These are phyloP conservation scores for Alces alces DNA, from an alignment of 2,113 vertebrate species.

Conservation along the genomic window DNA sequence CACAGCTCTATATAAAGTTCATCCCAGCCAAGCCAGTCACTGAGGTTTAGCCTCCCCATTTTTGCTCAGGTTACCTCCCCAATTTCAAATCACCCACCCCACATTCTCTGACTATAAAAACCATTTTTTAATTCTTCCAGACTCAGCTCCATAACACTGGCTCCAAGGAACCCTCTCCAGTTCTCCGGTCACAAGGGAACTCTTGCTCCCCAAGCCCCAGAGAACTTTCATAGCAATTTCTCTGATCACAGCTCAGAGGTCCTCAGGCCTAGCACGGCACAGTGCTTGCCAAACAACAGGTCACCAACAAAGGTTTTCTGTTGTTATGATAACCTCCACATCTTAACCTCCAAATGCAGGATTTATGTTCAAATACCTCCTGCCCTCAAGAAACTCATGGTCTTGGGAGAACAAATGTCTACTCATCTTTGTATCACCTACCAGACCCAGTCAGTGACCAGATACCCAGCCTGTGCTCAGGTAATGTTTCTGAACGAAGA, in stretches of 20 bases:
- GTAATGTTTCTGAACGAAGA: neutral
- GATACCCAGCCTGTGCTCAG: neutral
- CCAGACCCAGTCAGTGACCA: neutral
- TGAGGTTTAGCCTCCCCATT: neutral
- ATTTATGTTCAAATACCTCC: neutral
- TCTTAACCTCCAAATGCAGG: neutral
- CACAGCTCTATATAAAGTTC: neutral
- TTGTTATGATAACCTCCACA: neutral
- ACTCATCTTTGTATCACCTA: neutral
- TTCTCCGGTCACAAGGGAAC: neutral
- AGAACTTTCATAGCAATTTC: neutral
- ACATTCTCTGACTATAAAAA: neutral
- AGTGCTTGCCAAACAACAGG: fast-evolving
- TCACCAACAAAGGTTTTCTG: neutral
- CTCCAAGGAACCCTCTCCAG: neutral
- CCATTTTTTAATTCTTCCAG: neutral
- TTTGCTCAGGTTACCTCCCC: neutral
- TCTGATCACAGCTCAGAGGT: neutral
- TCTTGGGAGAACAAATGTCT: neutral
- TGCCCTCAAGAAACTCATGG: neutral
- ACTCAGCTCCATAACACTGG: neutral
- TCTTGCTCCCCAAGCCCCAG: neutral
- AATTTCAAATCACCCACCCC: neutral
- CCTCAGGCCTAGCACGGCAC: neutral
- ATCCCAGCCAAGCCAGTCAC: neutral